These are phyloP conservation scores for Zaprionus lineosus DNA, from an alignment of 2,888 invertebrate species.

Conservation along the genomic window DNA sequence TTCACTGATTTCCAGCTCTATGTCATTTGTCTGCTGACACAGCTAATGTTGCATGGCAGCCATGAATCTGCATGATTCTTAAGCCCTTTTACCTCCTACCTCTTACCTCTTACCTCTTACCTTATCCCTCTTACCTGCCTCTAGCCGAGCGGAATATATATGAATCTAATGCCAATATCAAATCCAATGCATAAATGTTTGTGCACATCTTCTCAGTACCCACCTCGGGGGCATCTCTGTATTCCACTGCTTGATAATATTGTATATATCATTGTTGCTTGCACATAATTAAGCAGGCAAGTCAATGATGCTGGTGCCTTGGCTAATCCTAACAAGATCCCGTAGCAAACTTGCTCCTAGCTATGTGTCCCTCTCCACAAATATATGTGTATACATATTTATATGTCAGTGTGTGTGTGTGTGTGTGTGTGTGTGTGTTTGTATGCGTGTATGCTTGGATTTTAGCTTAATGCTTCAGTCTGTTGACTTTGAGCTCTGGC, in stretches of 20 bases:
- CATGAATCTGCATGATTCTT: constrained; percentile 23
- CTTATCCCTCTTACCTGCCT: constrained; percentile 4
- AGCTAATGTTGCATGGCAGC: constrained; percentile 31
- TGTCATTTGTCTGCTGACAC: constrained; percentile 67
- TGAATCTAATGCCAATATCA: constrained; percentile 16
- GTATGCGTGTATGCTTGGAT: constrained; percentile 34
- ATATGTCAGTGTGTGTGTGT: background rate
- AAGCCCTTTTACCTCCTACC: background rate
- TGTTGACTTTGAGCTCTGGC: constrained; percentile 74
- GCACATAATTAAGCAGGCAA: constrained; percentile 74
- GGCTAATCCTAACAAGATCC: constrained; percentile 56
- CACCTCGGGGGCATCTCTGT: constrained; percentile 35
- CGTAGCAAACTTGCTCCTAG: constrained; percentile 49
- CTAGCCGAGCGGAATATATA: constrained; percentile 33
- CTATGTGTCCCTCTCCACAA: constrained; percentile 45
- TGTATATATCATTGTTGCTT: constrained; percentile 78
- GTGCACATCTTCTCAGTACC: constrained; percentile 9
- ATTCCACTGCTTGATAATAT: constrained; percentile 55
- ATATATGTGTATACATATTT: constrained; percentile 47
- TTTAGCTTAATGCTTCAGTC: constrained; percentile 62
- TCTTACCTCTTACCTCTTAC: constrained; percentile 6
- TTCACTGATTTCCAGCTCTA: constrained; percentile 43
- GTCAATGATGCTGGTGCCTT: constrained; percentile 29
- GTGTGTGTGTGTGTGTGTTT: constrained; percentile 4
- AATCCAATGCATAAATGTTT: constrained; percentile 5